Percentiles rank a stretch among this genome's conserved stretches.
Conservation (phyloP, 2,113 vertebrate species). For the Rhizomys pruinosus region DNA sequence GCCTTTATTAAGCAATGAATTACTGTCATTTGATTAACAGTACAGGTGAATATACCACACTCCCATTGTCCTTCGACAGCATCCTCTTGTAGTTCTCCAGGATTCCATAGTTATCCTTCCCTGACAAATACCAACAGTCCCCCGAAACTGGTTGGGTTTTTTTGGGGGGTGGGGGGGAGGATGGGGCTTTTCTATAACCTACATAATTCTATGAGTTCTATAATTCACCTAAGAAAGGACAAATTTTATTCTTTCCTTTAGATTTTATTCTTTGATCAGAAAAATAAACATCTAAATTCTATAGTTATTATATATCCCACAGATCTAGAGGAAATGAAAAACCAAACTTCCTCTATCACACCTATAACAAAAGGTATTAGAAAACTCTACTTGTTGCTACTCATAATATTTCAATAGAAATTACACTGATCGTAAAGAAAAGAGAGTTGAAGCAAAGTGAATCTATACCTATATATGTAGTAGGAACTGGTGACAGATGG, state of each 20-base stretch:
- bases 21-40: neutral
- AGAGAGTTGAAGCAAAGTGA: neutral
- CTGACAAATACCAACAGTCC: neutral
- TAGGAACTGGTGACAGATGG: conserved; percentile 77
- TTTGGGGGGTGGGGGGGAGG: too few relatives aligned
- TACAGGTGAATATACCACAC: neutral
- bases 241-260: neutral
- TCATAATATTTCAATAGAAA: conserved; percentile 65
- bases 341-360: neutral
- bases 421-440: conserved; percentile 60
- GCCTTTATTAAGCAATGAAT: neutral
- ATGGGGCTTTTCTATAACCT: neutral
- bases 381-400: conserved; percentile 19
- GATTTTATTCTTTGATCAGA: neutral
- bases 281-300: neutral
- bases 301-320: neutral
- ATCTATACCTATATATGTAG: conserved; percentile 61
- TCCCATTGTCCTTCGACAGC: neutral
- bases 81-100: too few relatives aligned
- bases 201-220: neutral
- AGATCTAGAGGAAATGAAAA: conserved; percentile 1
- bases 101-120: neutral
- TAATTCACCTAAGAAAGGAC: neutral
- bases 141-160: too few relatives aligned
- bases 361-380: neutral